These are phyloP conservation scores for Microtus oregoni DNA, from an alignment of 2,113 vertebrate genomes.

Conservation along the genomic window DNA sequence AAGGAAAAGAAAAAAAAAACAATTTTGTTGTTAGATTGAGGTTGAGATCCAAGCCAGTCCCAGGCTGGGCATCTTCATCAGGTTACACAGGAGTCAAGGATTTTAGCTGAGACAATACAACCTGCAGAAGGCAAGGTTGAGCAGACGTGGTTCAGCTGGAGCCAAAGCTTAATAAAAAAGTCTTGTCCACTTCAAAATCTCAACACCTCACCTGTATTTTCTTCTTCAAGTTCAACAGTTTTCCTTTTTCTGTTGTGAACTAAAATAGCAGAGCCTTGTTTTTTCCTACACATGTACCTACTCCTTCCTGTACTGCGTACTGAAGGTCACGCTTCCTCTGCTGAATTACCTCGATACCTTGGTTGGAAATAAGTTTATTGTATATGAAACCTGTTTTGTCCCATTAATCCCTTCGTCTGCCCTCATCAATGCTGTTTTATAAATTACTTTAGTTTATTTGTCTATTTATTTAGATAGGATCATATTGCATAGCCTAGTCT, in stretches of 20 bases:
- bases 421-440: not conserved
- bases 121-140: not conserved
- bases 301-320: not conserved
- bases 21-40: slow-evolving; percentile 25
- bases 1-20: slow-evolving; percentile 22
- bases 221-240: slow-evolving; percentile 2
- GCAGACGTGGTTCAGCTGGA: not conserved
- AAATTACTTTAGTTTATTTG: not conserved
- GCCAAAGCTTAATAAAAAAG: not conserved
- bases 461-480: not conserved
- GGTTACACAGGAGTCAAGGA: not conserved
- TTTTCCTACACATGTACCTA: not conserved
- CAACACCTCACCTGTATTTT: not conserved
- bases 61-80: not conserved
- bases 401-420: not conserved
- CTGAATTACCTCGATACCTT: not conserved
- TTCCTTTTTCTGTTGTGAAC: not conserved
- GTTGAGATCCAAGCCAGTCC: not conserved
- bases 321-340: not conserved
- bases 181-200: not conserved
- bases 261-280: not conserved
- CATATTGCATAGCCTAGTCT: not conserved
- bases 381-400: not conserved
- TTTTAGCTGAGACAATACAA: not conserved
- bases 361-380: not conserved